Conservation (phyloP, 2,888 invertebrate genomes). For the Latrodectus elegans region DNA sequence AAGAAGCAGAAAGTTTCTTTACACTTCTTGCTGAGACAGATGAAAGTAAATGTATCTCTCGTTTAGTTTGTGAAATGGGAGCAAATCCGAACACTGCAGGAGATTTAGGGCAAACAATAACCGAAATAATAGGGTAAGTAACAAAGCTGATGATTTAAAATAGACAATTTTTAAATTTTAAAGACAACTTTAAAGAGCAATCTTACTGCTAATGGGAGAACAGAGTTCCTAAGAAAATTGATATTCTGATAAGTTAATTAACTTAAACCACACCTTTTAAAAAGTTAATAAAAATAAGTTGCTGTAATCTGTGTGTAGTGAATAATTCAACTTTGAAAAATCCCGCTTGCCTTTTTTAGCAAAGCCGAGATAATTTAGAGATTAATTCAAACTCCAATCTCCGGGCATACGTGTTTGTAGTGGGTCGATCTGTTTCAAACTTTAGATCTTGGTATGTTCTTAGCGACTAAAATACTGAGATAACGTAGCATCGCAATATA, state of each 20-base stretch:
- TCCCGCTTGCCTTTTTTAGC: too few relatives aligned
- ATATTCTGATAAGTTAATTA: too few relatives aligned
- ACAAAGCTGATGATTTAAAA: not conserved
- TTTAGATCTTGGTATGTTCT: too few relatives aligned
- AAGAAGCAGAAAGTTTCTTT: slow-evolving; percentile 64
- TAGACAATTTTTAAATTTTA: not conserved
- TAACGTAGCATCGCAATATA: too few relatives aligned
- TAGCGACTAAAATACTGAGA: too few relatives aligned
- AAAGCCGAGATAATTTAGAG: too few relatives aligned
- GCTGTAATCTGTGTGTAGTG: not conserved
- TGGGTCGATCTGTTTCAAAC: too few relatives aligned
- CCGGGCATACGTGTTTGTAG: too few relatives aligned
- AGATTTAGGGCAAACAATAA: slow-evolving; percentile 46
- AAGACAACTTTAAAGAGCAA: not conserved
- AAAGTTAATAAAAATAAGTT: not conserved
- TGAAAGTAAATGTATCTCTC: slow-evolving; percentile 63
- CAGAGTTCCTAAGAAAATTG: too few relatives aligned
- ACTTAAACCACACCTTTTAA: not conserved
- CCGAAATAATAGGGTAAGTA: slow-evolving; percentile 58
- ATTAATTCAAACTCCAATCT: too few relatives aligned
- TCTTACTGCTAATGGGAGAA: not conserved
- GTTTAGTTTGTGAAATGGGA: slow-evolving; percentile 63
- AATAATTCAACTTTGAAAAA: not conserved
- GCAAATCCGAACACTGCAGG: slow-evolving; percentile 49
- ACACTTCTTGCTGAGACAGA: slow-evolving; percentile 58